Base-by-base conservation (phyloP, 2,113 vertebrate genomes). In the Forbesichthys papilliferus region DNA sequence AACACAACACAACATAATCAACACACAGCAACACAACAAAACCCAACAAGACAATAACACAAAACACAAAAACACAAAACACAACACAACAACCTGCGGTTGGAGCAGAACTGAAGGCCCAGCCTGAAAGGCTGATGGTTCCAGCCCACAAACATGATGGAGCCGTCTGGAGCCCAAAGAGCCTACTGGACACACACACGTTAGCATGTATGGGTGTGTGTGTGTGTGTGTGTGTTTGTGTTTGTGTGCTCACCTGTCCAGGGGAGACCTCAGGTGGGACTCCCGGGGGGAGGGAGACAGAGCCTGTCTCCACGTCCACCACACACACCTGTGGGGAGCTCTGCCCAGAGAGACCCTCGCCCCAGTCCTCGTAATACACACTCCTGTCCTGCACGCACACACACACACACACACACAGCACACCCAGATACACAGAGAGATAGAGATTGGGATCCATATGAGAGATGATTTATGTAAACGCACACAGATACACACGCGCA, bases 331-430 rank as follows among this genome's bases (percentile, higher is more conserved):
- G 90, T 0, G 93, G 89, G 55, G 69, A 27, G n/a, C 90, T 92
- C 83, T 82, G 91, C 68, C 78, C 77, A 69, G 82, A 74, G 69
- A 94, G 82, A 47, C 80, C 86, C 69, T 94, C 93, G 0, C 93
- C 93, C 93, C 93, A 94, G 82, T 94, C 92, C 53, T 93, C 93
- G 59, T 78, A 47, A 81, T 93, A 93, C 49, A 92, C 77, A 60
- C 66, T 90, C 60, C 81, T 84, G 73, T 93, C 88, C 90, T 92
- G 69, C 11, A 33, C 18, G 11, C 4, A 61, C n/a, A 7, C 9
- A 20, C 13, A 14, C 48, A 69, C 33, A 71, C 9, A 64, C 11
- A 58, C 1, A 57, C 1, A 1, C 16, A 18, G 27, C 27, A 27
- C 27, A 27, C 27, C 27, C 27, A 14, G 14, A n/a, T 18, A 20